Percentiles rank a stretch among this genome's conserved stretches.
Conservation (phyloP, 2,797 vertebrate species). For the Sebastes kiyomatsui region DNA sequence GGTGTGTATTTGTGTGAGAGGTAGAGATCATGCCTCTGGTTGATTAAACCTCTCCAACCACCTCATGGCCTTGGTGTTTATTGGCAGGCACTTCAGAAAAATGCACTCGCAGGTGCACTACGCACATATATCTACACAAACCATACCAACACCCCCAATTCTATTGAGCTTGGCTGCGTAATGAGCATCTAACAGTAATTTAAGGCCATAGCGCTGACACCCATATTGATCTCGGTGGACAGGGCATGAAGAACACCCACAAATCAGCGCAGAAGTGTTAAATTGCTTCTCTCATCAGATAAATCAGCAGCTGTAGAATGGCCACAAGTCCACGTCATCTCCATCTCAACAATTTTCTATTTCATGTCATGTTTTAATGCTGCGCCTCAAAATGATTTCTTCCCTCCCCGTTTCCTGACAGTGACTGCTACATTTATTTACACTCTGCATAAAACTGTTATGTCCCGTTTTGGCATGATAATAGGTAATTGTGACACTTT, state of each 20-base stretch:
- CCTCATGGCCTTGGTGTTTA: constrained; percentile 67
- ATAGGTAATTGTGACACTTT: not conserved
- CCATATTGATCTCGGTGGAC: constrained; percentile 74
- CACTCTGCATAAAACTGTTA: not conserved
- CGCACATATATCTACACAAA: constrained; percentile 11
- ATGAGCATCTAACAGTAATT: constrained; percentile 79
- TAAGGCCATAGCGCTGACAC: constrained; percentile 70
- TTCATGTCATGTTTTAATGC: constrained; percentile 29
- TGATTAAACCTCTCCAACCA: constrained; percentile 62
- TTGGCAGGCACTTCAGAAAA: constrained; percentile 63
- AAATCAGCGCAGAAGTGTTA: constrained; percentile 75
- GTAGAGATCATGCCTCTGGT: constrained; percentile 47
- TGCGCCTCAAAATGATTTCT: constrained; percentile 18
- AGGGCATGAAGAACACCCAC: constrained; percentile 72
- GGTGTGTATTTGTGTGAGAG: not conserved
- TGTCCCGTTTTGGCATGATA: not conserved
- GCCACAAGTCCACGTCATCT: constrained; percentile 26
- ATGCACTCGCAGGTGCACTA: constrained; percentile 47
- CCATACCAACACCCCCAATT: constrained; percentile 15
- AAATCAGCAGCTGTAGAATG: constrained; percentile 55
- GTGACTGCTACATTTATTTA: constrained; percentile 32
- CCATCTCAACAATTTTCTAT: constrained; percentile 20
- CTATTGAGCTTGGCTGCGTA: constrained; percentile 68
- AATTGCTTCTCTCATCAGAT: constrained; percentile 67
- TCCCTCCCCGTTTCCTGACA: not conserved